A percentile compares a stretch with the other conserved stretches of the same genome.
These are phyloP conservation scores for Centroberyx gerrardi DNA, from an alignment of 2,797 vertebrate genomes.

Conservation along the genomic window DNA sequence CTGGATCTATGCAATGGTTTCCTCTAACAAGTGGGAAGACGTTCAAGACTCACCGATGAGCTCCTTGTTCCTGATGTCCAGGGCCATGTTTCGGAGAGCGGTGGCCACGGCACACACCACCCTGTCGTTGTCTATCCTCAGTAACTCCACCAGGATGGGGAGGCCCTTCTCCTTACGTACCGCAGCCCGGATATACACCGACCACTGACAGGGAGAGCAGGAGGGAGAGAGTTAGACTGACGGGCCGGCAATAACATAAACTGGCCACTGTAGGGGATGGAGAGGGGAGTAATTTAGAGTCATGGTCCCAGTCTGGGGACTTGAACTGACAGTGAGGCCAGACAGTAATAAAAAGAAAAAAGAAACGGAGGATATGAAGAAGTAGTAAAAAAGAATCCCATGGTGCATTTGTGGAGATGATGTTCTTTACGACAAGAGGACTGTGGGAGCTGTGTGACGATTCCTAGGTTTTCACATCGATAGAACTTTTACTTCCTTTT, in stretches of 20 bases:
- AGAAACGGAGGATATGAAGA: background rate
- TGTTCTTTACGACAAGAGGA: background rate
- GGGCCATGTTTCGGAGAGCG: slow-evolving; percentile 97
- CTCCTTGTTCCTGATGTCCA: slow-evolving; percentile 99
- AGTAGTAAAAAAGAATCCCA: background rate
- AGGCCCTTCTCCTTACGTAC: slow-evolving; percentile 88
- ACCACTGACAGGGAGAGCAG: slow-evolving; percentile 86
- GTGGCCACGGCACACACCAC: slow-evolving; percentile 98
- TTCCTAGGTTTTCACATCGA: background rate
- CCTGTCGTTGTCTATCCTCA: slow-evolving; percentile 98
- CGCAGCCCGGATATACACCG: slow-evolving; percentile 96
- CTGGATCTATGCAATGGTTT: background rate
- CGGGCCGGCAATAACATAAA: background rate
- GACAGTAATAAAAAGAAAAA: slow-evolving; percentile 1
- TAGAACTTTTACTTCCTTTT: no score
- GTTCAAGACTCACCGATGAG: slow-evolving; percentile 90
- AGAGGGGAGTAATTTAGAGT: background rate
- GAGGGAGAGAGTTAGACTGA: background rate
- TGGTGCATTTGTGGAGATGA: background rate
- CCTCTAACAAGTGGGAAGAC: no score
- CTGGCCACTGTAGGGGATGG: no score
- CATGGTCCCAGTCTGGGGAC: background rate
- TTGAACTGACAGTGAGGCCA: no score
- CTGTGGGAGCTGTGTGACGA: background rate
- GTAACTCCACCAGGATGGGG: slow-evolving; percentile 96